A percentile compares a stretch with the other conserved stretches of the same genome.
Conservation (phyloP, 2,888 invertebrate species). For the Oligia fasciuncula region DNA sequence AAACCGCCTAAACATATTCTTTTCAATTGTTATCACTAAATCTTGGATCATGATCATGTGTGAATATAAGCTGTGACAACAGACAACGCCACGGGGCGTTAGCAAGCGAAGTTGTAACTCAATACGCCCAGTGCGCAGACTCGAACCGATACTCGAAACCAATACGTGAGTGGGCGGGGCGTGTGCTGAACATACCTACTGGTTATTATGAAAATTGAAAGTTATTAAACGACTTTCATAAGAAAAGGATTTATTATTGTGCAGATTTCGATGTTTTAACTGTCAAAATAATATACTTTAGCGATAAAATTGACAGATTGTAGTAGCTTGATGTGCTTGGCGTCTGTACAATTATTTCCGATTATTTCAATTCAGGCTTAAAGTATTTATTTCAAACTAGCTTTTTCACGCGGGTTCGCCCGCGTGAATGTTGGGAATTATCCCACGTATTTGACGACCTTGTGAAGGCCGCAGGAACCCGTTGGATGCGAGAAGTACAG, state of each 20-base stretch:
- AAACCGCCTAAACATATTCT: not conserved
- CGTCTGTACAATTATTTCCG: no score
- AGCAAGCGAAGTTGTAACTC: conserved; percentile 30
- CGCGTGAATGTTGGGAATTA: not conserved
- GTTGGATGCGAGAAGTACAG: no score
- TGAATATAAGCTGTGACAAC: not conserved
- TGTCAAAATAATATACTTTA: not conserved
- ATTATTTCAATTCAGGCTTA: not conserved
- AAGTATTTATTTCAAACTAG: not conserved
- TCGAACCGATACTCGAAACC: conserved; percentile 79
- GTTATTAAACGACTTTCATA: not conserved
- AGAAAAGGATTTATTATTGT: not conserved
- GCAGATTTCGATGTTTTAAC: not conserved
- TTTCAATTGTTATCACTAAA: not conserved
- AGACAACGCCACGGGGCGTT: conserved; percentile 33
- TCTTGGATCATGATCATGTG: not conserved
- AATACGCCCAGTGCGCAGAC: conserved; percentile 76
- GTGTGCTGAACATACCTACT: conserved; percentile 62
- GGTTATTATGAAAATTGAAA: not conserved
- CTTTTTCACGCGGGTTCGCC: not conserved
- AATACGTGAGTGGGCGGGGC: conserved; percentile 71
- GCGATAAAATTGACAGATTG: no score
- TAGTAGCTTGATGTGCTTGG: no score
- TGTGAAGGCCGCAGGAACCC: no score
- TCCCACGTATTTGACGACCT: no score